Evolutionary conservation across 2,888 invertebrate genomes (phyloP).

Genomic region (Clusia tigrina): DNA sequence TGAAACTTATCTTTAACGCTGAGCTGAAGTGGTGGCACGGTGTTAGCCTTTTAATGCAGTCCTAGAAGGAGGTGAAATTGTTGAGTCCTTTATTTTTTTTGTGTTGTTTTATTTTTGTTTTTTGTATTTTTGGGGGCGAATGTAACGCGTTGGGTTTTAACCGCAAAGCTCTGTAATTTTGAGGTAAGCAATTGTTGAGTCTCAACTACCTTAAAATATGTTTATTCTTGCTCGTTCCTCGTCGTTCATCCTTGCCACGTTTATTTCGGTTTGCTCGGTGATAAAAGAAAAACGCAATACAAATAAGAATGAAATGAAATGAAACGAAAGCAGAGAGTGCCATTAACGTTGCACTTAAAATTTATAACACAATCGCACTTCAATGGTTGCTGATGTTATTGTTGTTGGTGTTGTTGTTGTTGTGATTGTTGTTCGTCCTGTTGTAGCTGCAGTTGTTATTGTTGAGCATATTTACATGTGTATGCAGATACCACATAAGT

Average conservation of each 20-base stretch:
- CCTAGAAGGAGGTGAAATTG: too few species aligned
- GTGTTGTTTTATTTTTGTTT: slow-evolving; percentile 3
- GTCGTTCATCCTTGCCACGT: not conserved
- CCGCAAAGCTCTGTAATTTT: not conserved
- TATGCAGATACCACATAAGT: not conserved
- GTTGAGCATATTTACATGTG: slow-evolving; percentile 6
- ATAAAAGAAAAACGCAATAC: not conserved
- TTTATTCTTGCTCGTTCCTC: not conserved
- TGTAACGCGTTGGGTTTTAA: not conserved
- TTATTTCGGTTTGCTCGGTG: not conserved
- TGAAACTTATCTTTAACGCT: too few species aligned
- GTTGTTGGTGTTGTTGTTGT: not conserved
- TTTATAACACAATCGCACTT: not conserved
- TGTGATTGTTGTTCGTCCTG: not conserved
- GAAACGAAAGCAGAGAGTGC: not conserved
- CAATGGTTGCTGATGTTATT: not conserved
- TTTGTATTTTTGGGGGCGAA: not conserved
- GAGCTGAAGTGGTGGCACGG: too few species aligned
- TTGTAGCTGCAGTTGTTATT: not conserved
- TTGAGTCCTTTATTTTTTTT: not conserved
- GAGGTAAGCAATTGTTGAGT: slow-evolving; percentile 6
- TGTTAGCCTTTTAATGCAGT: not conserved
- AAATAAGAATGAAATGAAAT: not conserved
- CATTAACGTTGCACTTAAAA: slow-evolving; percentile 8
- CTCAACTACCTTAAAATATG: not conserved